Base-by-base conservation (phyloP, 2,888 invertebrate species). In the Miltochrista miniata region DNA sequence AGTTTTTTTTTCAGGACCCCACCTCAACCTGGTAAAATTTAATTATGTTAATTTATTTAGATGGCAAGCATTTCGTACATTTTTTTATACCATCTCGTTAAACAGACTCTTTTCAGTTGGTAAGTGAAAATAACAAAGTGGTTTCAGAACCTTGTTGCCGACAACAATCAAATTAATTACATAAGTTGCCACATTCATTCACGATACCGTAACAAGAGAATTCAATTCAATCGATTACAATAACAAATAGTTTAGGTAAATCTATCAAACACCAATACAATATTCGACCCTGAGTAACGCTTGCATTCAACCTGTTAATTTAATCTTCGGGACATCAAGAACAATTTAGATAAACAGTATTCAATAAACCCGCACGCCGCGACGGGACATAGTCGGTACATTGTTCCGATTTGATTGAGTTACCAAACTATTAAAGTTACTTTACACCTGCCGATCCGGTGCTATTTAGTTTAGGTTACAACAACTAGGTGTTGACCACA, bases 291-390 rank as follows among this genome's bases (percentile, higher is more conserved):
- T 56, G 54, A 70, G 72, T 68, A 59, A 65, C 69, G 74, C 68
- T 74, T 80, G 78, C 80, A 83, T 70, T 75, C 74, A 77, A 81
- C 81, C 84, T 85, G 83, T 85, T 87, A 87, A 85, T 88, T 84
- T 84, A 85, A 87, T 88, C 85, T 86, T 85, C 70, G 75, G 78
- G 77, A 71, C 83, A 87, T 86, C 83, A 81, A 81, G 82, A 79
- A 76, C 83, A 83, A 85, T 85, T 84, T 84, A 85, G 85, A 87
- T 88, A 84, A n/a, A 85, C 85, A 79, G 79, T 85, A 87, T 87
- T 87, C 83, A 87, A 87, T 87, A 85, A 84, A 72, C 81, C 80
- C 80, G 80, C 75, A 82, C 76, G 70, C 74, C 81, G 79, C 77
- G 79, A 62, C 75, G 74, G 74, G 73, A 70, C 75, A 68, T 59